phyloP scores from a whole-genome alignment of 2,888 invertebrate species.

The Cantharis rustica region DNA sequence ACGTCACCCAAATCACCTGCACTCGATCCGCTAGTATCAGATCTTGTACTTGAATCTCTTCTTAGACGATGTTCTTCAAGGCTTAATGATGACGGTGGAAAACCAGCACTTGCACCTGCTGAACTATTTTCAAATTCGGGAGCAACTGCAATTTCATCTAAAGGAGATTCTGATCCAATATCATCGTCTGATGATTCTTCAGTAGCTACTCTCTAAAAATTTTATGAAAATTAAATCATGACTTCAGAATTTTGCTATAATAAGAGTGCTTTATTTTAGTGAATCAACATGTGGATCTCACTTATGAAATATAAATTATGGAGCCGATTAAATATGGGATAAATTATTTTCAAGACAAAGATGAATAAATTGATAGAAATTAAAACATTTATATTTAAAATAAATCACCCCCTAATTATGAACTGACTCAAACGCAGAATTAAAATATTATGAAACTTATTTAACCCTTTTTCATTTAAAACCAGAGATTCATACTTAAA shows the following conservation, averaged over 20 bases:
- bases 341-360: too few relatives aligned
- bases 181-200: conserved; percentile 86
- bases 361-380: too few relatives aligned
- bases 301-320: too few relatives aligned
- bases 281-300: background rate
- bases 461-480: too few relatives aligned
- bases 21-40: conserved; percentile 75
- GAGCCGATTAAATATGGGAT: too few relatives aligned
- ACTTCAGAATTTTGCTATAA: background rate
- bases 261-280: background rate
- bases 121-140: conserved; percentile 63
- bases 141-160: conserved; percentile 70
- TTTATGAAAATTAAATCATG: background rate
- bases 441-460: too few relatives aligned
- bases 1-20: conserved; percentile 87
- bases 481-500: background rate
- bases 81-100: conserved; percentile 68
- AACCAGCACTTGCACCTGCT: conserved; percentile 58
- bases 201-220: conserved; percentile 61
- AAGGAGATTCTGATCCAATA: conserved; percentile 78
- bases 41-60: conserved; percentile 69
- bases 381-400: too few relatives aligned
- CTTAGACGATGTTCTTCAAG: conserved; percentile 65
- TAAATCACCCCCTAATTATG: too few relatives aligned
- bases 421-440: too few relatives aligned